Evolutionary conservation across 2,113 vertebrate species (phyloP).

Genomic region (western clawed frog (Xenopus tropicalis)): UCB_Xtro_10.0 CM004445.2:114199501-114200000

Average conservation of each 20-base stretch:
- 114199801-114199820: slow-evolving; percentile 54
- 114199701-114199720: neutral
- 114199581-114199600: too few relatives aligned
- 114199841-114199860: slow-evolving; percentile 58
- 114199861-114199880: slow-evolving; percentile 63
- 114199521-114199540: too few relatives aligned
- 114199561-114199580: too few relatives aligned
- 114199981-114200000: slow-evolving; percentile 76
- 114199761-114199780: slow-evolving; percentile 41
- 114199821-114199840: slow-evolving; percentile 53
- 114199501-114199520: too few relatives aligned
- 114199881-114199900: slow-evolving; percentile 70
- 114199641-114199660: too few relatives aligned
- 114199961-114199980: slow-evolving; percentile 84
- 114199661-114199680: too few relatives aligned
- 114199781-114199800: slow-evolving; percentile 45
- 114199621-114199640: too few relatives aligned
- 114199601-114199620: too few relatives aligned
- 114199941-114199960: slow-evolving; percentile 85
- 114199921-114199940: slow-evolving; percentile 77
- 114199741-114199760: neutral
- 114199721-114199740: neutral
- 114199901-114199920: slow-evolving; percentile 52
- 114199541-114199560: too few relatives aligned
- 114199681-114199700: neutral